Conservation (phyloP, 2,113 vertebrate genomes). For the Telmatochromis sp. region DNA sequence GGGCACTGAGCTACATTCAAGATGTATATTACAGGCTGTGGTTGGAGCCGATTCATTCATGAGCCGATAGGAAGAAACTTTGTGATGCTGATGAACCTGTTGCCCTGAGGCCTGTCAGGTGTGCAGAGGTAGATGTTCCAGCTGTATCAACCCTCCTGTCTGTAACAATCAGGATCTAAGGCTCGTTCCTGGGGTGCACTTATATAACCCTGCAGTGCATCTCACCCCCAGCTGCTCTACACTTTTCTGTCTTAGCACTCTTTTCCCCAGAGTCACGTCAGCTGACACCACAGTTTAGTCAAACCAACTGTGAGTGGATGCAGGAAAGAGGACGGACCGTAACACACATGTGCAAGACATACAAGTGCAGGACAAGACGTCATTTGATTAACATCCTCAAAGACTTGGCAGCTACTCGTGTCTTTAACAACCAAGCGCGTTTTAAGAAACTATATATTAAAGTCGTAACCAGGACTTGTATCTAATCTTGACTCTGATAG, state of each 20-base stretch:
- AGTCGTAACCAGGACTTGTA: not conserved
- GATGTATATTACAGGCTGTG: not conserved
- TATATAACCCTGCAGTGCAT: not conserved
- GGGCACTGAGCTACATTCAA: not conserved
- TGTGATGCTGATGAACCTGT: constrained; percentile 18
- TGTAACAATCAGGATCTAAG: not conserved
- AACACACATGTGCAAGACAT: rapidly evolving
- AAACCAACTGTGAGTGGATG: not conserved
- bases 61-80: not conserved
- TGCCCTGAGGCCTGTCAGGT: not conserved
- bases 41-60: not conserved
- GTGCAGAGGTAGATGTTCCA: not conserved
- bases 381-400: rapidly evolving
- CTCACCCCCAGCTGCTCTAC: not conserved
- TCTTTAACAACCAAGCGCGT: not conserved
- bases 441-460: not conserved
- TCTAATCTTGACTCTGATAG: not conserved
- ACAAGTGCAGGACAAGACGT: not conserved
- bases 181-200: not conserved
- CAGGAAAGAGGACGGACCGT: not conserved
- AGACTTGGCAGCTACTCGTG: too few species aligned
- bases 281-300: not conserved
- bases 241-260: not conserved
- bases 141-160: not conserved
- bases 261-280: not conserved